Percentiles rank a stretch among this genome's conserved stretches.
Conservation (phyloP, 1,140 invertebrate genomes). For the Tetraneura akinire region DNA sequence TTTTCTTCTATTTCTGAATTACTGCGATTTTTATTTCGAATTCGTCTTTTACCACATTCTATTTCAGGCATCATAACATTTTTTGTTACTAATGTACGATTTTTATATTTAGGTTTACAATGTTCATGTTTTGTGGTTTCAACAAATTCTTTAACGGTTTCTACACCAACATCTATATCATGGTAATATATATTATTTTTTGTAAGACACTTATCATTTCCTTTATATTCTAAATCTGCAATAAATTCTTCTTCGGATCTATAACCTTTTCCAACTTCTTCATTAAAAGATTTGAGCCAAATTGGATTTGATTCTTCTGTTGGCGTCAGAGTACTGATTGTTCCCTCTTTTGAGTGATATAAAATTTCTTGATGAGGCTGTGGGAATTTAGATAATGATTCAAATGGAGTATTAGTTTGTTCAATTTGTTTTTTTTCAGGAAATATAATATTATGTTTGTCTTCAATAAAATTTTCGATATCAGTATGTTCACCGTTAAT, state of each 20-base stretch:
- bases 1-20: slow-evolving; percentile 15
- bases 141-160: background rate
- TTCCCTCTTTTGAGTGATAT: slow-evolving; percentile 38
- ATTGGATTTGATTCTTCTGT: slow-evolving; percentile 24
- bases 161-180: slow-evolving; percentile 31
- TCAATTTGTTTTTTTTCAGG: background rate
- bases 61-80: background rate
- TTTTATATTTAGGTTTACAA: slow-evolving; percentile 21
- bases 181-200: slow-evolving; percentile 25
- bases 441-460: background rate
- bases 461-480: slow-evolving; percentile 16
- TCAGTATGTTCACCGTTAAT: slow-evolving; percentile 16
- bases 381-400: background rate
- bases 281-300: slow-evolving; percentile 23
- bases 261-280: slow-evolving; percentile 25
- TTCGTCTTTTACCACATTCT: slow-evolving; percentile 25
- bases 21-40: slow-evolving; percentile 13
- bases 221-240: background rate
- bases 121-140: slow-evolving; percentile 15
- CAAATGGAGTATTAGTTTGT: background rate
- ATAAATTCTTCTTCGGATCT: slow-evolving; percentile 45
- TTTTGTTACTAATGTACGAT: background rate
- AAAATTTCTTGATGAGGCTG: slow-evolving; percentile 24
- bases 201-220: background rate
- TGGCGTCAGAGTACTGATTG: background rate